Percentiles rank a stretch among this genome's conserved stretches.
Conservation (phyloP, 1,140 invertebrate species). For the Tetramorium alpestre region DNA sequence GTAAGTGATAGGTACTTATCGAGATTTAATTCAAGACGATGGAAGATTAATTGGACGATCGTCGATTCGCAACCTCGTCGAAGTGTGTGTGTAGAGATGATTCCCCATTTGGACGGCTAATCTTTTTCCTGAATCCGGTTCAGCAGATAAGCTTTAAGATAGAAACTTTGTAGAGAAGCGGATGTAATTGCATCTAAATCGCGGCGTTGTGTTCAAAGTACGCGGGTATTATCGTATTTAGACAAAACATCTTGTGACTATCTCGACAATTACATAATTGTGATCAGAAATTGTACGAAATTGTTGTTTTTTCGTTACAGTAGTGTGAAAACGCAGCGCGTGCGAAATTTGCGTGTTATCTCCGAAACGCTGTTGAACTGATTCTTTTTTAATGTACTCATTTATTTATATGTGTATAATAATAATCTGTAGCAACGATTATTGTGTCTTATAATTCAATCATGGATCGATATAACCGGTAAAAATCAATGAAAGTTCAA, state of each 20-base stretch:
- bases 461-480: neutral
- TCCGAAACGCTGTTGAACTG: neutral
- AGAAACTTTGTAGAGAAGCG: neutral
- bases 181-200: slow-evolving; percentile 5
- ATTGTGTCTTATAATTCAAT: neutral
- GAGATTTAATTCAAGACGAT: neutral
- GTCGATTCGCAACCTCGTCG: neutral
- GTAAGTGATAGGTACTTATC: neutral
- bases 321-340: neutral
- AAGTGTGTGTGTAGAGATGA: neutral
- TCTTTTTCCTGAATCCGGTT: neutral
- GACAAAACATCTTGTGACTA: neutral
- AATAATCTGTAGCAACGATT: neutral
- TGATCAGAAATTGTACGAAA: neutral
- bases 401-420: slow-evolving; percentile 7
- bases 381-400: neutral
- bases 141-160: neutral
- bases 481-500: neutral
- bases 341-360: slow-evolving; percentile 26
- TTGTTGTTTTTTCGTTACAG: neutral
- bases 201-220: slow-evolving; percentile 19
- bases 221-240: slow-evolving; percentile 28
- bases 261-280: slow-evolving; percentile 36
- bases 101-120: neutral
- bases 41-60: slow-evolving; percentile 5